Percentiles rank a stretch among this genome's conserved stretches.
These are phyloP conservation scores for Ecdyonurus torrentis DNA, from an alignment of 2,888 invertebrate genomes.

Conservation along the genomic window DNA sequence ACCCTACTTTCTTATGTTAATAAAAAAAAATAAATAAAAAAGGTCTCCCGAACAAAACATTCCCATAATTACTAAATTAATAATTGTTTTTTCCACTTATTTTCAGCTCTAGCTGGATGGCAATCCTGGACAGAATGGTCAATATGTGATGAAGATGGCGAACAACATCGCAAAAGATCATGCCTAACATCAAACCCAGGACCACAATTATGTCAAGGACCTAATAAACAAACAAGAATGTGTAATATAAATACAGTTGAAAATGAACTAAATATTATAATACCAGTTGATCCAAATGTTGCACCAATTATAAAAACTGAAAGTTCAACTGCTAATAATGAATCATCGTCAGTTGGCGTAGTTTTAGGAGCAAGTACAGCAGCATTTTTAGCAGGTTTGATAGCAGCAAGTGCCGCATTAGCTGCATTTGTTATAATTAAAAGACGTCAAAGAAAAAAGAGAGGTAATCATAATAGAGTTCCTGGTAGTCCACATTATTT, in stretches of 20 bases:
- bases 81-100: background rate
- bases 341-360: constrained; percentile 32
- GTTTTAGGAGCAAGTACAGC: constrained; percentile 28
- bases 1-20: too few relatives aligned
- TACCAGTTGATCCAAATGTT: constrained; percentile 1
- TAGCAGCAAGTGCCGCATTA: background rate
- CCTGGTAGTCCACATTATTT: constrained; percentile 69
- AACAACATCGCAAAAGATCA: constrained; percentile 48
- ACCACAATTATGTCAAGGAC: constrained; percentile 48
- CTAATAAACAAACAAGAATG: constrained; percentile 45
- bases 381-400: constrained; percentile 23
- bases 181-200: constrained; percentile 38
- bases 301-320: constrained; percentile 6
- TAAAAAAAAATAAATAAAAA: background rate
- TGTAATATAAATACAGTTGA: constrained; percentile 30
- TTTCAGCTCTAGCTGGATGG: constrained; percentile 50
- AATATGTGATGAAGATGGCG: constrained; percentile 41
- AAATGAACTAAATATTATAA: constrained; percentile 21
- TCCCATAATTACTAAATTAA: background rate
- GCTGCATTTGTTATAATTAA: constrained; percentile 20
- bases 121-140: constrained; percentile 59
- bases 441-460: constrained; percentile 16
- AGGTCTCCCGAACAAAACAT: background rate
- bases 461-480: constrained; percentile 25
- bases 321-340: constrained; percentile 24